Evolutionary conservation across 2,888 invertebrate genomes (phyloP).

Genomic region (Argyresthia albistria): DNA sequence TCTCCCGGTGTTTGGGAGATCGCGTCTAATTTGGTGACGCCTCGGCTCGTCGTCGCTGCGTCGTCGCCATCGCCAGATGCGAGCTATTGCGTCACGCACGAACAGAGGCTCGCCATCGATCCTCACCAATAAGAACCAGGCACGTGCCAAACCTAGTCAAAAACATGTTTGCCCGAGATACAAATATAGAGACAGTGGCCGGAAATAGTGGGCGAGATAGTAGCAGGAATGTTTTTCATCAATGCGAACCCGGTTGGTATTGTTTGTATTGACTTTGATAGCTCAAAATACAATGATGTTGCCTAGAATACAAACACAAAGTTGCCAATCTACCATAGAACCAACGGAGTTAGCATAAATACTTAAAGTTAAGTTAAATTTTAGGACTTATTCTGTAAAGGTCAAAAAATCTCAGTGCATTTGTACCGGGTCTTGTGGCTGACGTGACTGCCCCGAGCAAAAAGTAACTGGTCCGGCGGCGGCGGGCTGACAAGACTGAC

Average conservation of each 20-base stretch:
- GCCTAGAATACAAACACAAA: neutral
- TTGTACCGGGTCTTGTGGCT: conserved; percentile 17
- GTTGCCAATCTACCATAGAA: too few relatives aligned
- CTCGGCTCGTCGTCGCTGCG: conserved; percentile 5
- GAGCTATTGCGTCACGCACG: conserved; percentile 25
- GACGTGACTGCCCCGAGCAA: conserved; percentile 27
- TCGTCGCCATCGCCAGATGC: neutral
- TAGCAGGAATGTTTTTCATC: too few relatives aligned
- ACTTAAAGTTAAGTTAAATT: too few relatives aligned
- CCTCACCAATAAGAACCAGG: conserved; percentile 9
- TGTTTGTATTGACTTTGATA: conserved; percentile 22
- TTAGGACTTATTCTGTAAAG: neutral
- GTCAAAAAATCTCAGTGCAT: conserved; percentile 13
- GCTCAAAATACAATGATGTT: conserved; percentile 11
- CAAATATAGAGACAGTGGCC: too few relatives aligned
- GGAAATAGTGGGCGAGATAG: too few relatives aligned
- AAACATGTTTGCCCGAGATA: neutral
- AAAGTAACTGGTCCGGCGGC: conserved; percentile 14
- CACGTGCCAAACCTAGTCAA: conserved; percentile 12
- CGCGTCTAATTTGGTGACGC: conserved; percentile 69
- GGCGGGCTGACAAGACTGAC: too few relatives aligned
- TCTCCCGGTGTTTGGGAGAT: conserved; percentile 28
- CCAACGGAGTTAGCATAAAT: too few relatives aligned
- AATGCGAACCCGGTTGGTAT: conserved; percentile 16
- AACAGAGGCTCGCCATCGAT: conserved; percentile 14